Evolutionary conservation across 23 tunicate genomes (phyloP).

Genomic region (Ciona savignyi): DNA sequence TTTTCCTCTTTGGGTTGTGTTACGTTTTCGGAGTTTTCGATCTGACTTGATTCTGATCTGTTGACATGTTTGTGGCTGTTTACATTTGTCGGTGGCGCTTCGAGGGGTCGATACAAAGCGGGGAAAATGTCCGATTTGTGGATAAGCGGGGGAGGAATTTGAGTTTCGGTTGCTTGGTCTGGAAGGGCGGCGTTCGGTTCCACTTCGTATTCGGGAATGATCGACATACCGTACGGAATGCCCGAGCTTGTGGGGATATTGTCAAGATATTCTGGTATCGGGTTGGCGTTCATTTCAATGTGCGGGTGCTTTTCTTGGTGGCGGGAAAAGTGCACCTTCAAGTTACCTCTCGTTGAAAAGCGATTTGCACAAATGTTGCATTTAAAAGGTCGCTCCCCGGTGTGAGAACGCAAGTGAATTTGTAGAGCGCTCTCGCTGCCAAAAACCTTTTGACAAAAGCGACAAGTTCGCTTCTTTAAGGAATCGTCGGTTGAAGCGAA

Average conservation of each 20-base stretch:
- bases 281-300: constrained; percentile 73
- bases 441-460: constrained; percentile 76
- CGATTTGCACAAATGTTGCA: constrained; percentile 91
- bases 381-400: constrained; percentile 85
- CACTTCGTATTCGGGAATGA: constrained; percentile 49
- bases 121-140: neutral
- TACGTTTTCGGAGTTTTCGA: neutral
- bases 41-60: neutral
- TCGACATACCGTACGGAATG: constrained; percentile 79
- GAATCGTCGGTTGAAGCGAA: neutral
- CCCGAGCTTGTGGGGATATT: constrained; percentile 68
- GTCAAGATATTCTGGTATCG: constrained; percentile 84
- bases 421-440: constrained; percentile 92
- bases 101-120: neutral
- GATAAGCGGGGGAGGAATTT: neutral
- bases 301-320: constrained; percentile 71
- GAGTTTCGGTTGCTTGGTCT: neutral
- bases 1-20: neutral
- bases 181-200: neutral
- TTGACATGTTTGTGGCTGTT: neutral
- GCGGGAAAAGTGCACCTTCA: constrained; percentile 75
- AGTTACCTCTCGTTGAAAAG: constrained; percentile 80
- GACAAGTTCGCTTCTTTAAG: constrained; percentile 33
- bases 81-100: no score
- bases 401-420: constrained; percentile 77